A percentile compares a stretch with the other conserved stretches of the same genome.
Conservation (phyloP, 2,888 invertebrate genomes). For the Saturnia japonica region DNA sequence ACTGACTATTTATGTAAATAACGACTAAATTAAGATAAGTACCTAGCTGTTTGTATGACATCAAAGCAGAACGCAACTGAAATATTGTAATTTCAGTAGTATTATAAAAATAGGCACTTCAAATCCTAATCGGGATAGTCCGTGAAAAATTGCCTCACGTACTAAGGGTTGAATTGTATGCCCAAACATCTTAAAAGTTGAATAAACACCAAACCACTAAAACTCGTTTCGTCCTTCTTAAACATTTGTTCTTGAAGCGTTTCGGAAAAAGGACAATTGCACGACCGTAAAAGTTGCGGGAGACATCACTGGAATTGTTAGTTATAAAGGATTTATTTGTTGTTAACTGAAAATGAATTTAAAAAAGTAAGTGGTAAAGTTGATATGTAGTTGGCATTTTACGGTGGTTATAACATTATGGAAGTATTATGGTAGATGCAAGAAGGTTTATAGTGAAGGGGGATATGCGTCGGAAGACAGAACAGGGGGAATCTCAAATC, state of each 20-base stretch:
- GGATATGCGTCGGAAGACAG: slow-evolving; percentile 73
- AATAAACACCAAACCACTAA: slow-evolving; percentile 48
- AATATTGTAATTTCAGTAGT: neutral
- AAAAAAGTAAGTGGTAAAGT: slow-evolving; percentile 61
- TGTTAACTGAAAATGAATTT: slow-evolving; percentile 67
- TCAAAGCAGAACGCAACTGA: neutral
- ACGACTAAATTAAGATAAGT: too few species aligned
- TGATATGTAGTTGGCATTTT: slow-evolving; percentile 51
- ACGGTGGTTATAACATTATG: slow-evolving; percentile 67
- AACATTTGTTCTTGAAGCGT: slow-evolving; percentile 66
- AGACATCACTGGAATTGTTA: slow-evolving; percentile 25
- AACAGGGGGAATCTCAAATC: slow-evolving; percentile 79
- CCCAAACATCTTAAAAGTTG: slow-evolving; percentile 66
- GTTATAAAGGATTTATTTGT: slow-evolving; percentile 17
- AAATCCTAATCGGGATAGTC: slow-evolving; percentile 31
- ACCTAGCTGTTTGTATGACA: too few species aligned
- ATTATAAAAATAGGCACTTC: neutral
- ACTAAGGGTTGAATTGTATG: slow-evolving; percentile 55
- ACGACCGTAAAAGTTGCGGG: slow-evolving; percentile 56
- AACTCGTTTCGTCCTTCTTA: slow-evolving; percentile 72
- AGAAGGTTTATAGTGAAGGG: slow-evolving; percentile 64
- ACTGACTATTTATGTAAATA: too few species aligned
- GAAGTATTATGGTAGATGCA: slow-evolving; percentile 52
- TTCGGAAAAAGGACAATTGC: slow-evolving; percentile 74
- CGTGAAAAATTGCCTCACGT: slow-evolving; percentile 26